These are phyloP conservation scores for Stenotaenia linearis DNA, from an alignment of 2,888 invertebrate genomes.

Conservation along the genomic window DNA sequence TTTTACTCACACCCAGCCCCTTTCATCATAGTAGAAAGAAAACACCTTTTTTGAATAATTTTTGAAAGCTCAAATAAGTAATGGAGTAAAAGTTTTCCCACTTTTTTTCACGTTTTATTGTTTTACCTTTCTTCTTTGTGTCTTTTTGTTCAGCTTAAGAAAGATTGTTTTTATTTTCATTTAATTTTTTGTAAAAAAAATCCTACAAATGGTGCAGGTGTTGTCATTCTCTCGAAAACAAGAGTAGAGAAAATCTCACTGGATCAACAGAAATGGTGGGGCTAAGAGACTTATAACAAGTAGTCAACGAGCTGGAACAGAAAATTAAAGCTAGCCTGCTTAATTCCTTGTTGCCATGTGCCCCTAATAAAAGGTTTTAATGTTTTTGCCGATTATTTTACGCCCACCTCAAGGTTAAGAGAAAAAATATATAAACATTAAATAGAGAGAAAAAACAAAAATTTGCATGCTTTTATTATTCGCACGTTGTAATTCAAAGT, in stretches of 20 bases:
- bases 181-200: neutral
- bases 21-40: neutral
- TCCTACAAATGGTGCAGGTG: neutral
- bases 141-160: too few relatives aligned
- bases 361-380: neutral
- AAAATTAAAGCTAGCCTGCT: neutral
- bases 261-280: neutral
- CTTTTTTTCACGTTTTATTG: neutral
- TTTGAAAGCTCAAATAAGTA: neutral
- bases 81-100: neutral
- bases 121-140: neutral
- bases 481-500: neutral
- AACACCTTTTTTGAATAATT: neutral
- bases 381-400: neutral
- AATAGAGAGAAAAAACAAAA: neutral
- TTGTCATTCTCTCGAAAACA: neutral
- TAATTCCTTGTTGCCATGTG: neutral
- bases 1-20: neutral
- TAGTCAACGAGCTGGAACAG: neutral
- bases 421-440: too few relatives aligned
- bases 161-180: neutral
- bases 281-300: neutral
- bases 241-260: neutral
- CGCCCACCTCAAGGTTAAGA: neutral
- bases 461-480: neutral